Percentiles rank a stretch among this genome's conserved stretches.
phyloP scores from a whole-genome alignment of 2,113 vertebrate genomes.

The Pituophis catenifer region DNA sequence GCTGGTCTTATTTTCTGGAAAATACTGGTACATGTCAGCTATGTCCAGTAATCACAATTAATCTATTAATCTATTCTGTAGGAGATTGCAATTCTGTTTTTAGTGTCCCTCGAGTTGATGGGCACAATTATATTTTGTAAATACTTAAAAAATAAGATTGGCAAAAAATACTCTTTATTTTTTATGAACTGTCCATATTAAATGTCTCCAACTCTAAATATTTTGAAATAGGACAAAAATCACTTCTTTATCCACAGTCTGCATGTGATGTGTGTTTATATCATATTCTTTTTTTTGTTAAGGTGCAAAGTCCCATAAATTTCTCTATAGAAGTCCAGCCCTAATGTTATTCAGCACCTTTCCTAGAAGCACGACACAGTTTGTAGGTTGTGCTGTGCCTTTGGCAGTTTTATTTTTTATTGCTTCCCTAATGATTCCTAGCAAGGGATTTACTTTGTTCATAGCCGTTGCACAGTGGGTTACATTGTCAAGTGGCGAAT shows the following conservation, averaged over 20 bases:
- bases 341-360: not conserved
- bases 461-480: not conserved
- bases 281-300: not conserved
- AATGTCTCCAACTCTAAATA: not conserved
- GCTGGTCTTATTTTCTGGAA: too few species aligned
- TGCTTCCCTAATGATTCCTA: not conserved
- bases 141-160: not conserved
- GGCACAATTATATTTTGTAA: not conserved
- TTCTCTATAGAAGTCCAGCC: not conserved
- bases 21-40: not conserved
- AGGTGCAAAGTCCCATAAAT: not conserved
- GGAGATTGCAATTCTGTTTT: not conserved
- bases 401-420: not conserved
- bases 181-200: not conserved
- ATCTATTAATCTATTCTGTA: not conserved
- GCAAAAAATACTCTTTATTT: not conserved
- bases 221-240: not conserved
- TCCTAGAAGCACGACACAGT: not conserved
- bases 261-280: not conserved
- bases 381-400: not conserved
- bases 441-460: not conserved
- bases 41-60: not conserved
- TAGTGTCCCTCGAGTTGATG: not conserved
- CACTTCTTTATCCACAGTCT: not conserved
- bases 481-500: not conserved